Conservation (phyloP, 2,888 invertebrate species). For the Thereva nobilitata region DNA sequence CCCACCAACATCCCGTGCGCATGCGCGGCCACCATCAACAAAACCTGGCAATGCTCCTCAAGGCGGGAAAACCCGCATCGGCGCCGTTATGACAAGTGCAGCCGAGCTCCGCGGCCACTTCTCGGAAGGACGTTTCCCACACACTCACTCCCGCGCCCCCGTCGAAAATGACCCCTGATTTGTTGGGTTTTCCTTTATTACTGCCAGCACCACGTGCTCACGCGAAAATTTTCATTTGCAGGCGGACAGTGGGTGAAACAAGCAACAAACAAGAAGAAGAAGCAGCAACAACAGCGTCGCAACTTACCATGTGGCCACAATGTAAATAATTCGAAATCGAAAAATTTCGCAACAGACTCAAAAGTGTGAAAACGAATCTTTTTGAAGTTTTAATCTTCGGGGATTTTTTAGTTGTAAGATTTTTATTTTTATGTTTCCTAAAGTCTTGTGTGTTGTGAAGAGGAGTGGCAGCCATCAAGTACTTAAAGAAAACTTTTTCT, state of each 20-base stretch:
- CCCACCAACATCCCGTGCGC: neutral
- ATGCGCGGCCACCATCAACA: neutral
- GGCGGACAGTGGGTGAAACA: conserved; percentile 29
- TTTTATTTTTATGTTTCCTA: neutral
- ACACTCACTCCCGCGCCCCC: neutral
- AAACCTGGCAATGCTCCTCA: conserved; percentile 2
- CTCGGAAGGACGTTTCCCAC: neutral
- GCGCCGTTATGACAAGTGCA: neutral
- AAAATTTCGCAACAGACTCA: neutral
- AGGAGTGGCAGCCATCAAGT: no score
- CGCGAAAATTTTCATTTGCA: conserved; percentile 23
- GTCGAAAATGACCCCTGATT: neutral
- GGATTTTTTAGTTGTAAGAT: conserved; percentile 12
- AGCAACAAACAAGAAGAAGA: conserved; percentile 4
- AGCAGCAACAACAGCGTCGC: neutral
- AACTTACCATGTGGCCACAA: conserved; percentile 12
- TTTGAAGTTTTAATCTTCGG: no score
- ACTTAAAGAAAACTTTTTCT: neutral
- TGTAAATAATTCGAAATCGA: conserved; percentile 8
- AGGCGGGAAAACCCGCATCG: neutral
- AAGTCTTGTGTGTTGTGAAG: no score
- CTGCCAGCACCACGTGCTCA: conserved; percentile 17
- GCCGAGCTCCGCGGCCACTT: neutral
- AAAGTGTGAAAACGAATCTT: no score
- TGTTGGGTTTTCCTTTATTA: neutral